Evolutionary conservation across 2,888 invertebrate genomes (phyloP).

Genomic region (Tromatobia lineatoria): DNA sequence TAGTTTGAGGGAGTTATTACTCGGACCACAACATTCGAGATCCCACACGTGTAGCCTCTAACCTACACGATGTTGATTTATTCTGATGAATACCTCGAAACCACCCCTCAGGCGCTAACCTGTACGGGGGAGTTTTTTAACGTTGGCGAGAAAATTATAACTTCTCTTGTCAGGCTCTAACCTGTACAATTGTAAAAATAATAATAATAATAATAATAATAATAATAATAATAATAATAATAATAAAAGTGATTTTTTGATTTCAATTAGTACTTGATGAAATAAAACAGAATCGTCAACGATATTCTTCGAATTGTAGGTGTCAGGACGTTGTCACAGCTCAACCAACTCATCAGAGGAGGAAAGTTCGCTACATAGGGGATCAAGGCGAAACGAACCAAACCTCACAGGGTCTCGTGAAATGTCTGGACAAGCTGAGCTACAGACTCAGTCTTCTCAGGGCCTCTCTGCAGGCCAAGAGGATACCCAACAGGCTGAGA

Average conservation of each 20-base stretch:
- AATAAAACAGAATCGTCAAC: background rate
- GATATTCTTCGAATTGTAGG: background rate
- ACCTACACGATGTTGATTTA: background rate
- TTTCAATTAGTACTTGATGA: background rate
- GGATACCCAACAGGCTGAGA: too few species aligned
- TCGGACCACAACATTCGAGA: background rate
- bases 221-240: too few species aligned
- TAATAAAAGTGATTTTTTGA: background rate
- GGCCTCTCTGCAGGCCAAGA: too few species aligned
- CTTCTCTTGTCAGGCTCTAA: too few species aligned
- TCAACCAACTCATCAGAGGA: background rate
- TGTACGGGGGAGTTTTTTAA: too few species aligned
- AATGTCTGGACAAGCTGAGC: too few species aligned
- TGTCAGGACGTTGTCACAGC: background rate
- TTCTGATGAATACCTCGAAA: background rate
- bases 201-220: too few species aligned
- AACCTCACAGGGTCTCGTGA: too few species aligned
- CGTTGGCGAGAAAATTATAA: too few species aligned
- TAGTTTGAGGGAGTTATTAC: background rate
- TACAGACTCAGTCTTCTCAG: too few species aligned
- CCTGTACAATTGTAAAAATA: background rate
- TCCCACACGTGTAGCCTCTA: background rate
- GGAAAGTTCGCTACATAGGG: background rate
- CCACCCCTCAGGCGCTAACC: too few species aligned
- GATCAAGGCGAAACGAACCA: background rate